Base-by-base conservation (phyloP, 2,113 vertebrate genomes). In the Indicator maculatus region DNA sequence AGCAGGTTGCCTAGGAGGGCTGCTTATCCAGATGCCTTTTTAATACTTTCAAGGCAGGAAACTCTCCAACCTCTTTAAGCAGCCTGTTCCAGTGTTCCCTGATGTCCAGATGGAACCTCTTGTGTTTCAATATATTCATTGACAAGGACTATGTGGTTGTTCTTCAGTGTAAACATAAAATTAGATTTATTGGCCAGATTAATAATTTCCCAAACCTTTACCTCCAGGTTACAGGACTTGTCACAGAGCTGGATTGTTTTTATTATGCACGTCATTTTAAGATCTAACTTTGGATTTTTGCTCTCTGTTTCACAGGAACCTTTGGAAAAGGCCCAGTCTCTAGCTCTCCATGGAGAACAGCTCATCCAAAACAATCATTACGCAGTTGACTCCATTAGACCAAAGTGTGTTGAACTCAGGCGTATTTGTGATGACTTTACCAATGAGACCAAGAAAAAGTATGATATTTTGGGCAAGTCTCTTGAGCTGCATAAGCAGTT, bases 341-440 rank as follows among this genome's bases (percentile, higher is more conserved):
- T 99, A 7, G 98, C 99, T 13, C 60, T 98, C 52, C 98, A 98
- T 6, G 99, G 99, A 12, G 99, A 99, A 72, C 99, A 99, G 96
- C 98, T 99, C 66, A 99, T 99, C 96, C 99, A 99, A 93, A 99
- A 98, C 93, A 98, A 98, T 88, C 99, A 99, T 97, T 99, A 99
- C 19, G 99, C 99, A 3, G 97, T 98, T 16, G 99, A 99, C 94
- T 98, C 98, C 76, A 99, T 99, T 75, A 97, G 98, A 88, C 98
- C 99, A 95, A 99, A 98, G 94, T 99, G 99, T 89, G 98, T 98
- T 39, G 99, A 99, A 96, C 98, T 99, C 79, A 98, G 99, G 78
- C 97, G 98, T 45, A 98, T 99, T 96, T 99, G 99, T 53, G 99
- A 99, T 38, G 98, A 99, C 97, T 99, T 99, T 93, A 98, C 97